These are phyloP conservation scores for Protophormia terraenovae DNA, from an alignment of 2,888 invertebrate species.

Conservation along the genomic window DNA sequence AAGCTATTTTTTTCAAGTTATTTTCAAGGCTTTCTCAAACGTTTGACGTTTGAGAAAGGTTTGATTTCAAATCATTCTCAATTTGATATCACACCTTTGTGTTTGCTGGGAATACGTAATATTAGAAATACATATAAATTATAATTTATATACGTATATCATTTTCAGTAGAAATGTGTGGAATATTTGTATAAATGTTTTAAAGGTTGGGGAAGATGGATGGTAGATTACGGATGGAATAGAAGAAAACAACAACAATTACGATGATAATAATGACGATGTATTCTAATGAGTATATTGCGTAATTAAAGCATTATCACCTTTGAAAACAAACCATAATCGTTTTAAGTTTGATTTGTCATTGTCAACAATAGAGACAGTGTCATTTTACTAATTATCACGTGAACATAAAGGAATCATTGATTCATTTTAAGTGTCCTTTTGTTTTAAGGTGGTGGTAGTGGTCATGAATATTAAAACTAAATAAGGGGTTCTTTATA, in stretches of 20 bases:
- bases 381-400: conserved; percentile 54
- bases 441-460: not conserved
- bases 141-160: conserved; percentile 12
- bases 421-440: not conserved
- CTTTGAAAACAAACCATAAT: conserved; percentile 47
- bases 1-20: too few relatives aligned
- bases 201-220: not conserved
- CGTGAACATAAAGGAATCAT: conserved; percentile 29
- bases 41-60: too few relatives aligned
- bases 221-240: not conserved
- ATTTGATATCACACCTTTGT: too few relatives aligned
- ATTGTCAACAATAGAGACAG: conserved; percentile 53
- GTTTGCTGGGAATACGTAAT: too few relatives aligned
- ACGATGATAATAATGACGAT: not conserved
- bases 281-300: conserved; percentile 44
- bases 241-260: not conserved
- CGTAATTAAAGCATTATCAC: conserved; percentile 60
- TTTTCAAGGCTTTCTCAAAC: too few relatives aligned
- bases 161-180: not conserved
- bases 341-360: conserved; percentile 58
- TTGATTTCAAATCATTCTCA: too few relatives aligned
- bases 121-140: conserved; percentile 14
- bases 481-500: not conserved
- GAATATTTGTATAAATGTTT: not conserved
- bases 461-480: not conserved